Conservation (phyloP, 2,113 vertebrate genomes). For the Illadopsis cleaveri region DNA sequence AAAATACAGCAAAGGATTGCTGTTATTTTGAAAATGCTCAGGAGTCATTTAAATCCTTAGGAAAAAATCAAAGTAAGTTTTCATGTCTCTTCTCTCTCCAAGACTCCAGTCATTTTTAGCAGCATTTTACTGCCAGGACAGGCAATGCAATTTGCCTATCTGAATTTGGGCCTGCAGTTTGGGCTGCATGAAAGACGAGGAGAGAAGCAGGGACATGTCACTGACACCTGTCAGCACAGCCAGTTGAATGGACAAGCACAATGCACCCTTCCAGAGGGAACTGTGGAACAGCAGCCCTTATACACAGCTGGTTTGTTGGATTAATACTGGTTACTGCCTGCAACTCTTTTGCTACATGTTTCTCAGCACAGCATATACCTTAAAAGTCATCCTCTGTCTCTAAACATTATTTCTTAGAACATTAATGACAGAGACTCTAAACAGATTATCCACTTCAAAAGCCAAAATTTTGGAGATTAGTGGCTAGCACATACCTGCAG, state of each 20-base stretch:
- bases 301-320: neutral
- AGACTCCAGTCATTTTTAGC: neutral
- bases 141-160: neutral
- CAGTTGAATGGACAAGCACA: neutral
- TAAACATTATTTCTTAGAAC: neutral
- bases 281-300: neutral
- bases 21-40: neutral
- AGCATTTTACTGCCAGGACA: neutral
- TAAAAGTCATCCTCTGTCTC: neutral
- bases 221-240: neutral
- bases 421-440: neutral
- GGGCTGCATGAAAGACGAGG: accelerated
- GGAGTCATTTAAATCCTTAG: neutral
- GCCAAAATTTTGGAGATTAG: neutral
- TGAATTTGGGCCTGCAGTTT: neutral
- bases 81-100: neutral
- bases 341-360: neutral
- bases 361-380: neutral
- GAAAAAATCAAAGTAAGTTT: neutral
- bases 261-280: neutral
- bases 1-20: neutral
- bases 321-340: neutral
- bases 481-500: constrained; percentile 82
- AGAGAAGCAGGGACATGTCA: neutral
- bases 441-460: neutral